These are phyloP conservation scores for Gadus macrocephalus DNA, from an alignment of 2,113 vertebrate species.

Conservation along the genomic window DNA sequence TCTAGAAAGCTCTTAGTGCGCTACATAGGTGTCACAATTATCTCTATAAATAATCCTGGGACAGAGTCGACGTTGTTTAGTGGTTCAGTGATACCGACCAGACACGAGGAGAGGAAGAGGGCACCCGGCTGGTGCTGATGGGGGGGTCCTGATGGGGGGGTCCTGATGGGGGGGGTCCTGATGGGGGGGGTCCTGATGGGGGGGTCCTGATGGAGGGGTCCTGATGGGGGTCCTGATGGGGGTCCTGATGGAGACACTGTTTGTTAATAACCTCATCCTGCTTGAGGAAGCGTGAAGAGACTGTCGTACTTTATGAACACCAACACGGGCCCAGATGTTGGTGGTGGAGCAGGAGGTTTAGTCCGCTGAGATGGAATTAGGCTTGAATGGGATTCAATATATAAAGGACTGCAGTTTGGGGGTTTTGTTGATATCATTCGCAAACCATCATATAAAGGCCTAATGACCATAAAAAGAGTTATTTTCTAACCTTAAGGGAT, in stretches of 20 bases:
- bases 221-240: background rate
- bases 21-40: background rate
- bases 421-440: background rate
- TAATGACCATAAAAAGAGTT: too few species aligned
- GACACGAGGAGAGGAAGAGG: background rate
- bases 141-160: background rate
- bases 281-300: background rate
- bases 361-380: too few species aligned
- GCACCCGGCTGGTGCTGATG: background rate
- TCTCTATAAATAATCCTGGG: slow-evolving; percentile 8
- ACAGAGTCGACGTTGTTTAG: background rate
- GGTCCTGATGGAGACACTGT: background rate
- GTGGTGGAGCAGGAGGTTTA: too few species aligned
- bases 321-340: too few species aligned
- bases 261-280: background rate
- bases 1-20: too few species aligned
- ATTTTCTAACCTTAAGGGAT: too few species aligned
- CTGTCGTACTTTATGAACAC: background rate
- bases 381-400: too few species aligned
- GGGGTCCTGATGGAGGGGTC: background rate
- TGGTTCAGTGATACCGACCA: background rate
- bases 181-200: background rate
- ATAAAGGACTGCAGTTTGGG: too few species aligned
- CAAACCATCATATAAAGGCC: background rate
- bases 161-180: background rate